Percentiles rank a stretch among this genome's conserved stretches.
These are phyloP conservation scores for Bimastos eiseni DNA, from an alignment of 2,888 invertebrate genomes.

Conservation along the genomic window DNA sequence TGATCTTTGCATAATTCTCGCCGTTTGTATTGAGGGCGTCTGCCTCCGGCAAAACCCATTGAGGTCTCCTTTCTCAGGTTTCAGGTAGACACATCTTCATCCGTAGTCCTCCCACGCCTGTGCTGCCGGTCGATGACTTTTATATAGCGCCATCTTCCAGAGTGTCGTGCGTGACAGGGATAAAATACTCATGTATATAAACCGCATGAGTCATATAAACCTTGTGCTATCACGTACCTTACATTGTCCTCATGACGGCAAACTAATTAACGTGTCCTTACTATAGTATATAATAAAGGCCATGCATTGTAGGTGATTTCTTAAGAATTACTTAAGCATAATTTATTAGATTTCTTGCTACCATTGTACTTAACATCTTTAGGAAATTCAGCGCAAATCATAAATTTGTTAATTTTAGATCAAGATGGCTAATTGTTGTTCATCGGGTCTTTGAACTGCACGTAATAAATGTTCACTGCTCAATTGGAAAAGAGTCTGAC, in stretches of 20 bases:
- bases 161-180: too few species aligned
- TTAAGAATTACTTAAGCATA: too few species aligned
- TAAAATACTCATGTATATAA: too few species aligned
- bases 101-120: too few species aligned
- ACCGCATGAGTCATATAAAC: too few species aligned
- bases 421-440: background rate
- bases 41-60: too few species aligned
- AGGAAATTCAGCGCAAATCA: background rate
- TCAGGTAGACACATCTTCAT: too few species aligned
- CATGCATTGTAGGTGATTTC: background rate
- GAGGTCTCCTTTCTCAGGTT: too few species aligned
- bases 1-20: too few species aligned
- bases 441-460: background rate
- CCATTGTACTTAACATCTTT: background rate
- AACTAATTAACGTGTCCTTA: background rate
- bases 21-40: too few species aligned
- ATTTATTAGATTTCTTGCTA: background rate
- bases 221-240: background rate
- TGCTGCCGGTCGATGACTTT: too few species aligned
- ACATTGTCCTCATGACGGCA: background rate
- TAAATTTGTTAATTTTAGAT: background rate
- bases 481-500: background rate
- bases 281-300: background rate
- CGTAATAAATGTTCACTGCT: background rate
- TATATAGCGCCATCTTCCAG: too few species aligned